A percentile compares a stretch with the other conserved stretches of the same genome.
Evolutionary conservation across 2,113 vertebrate genomes (phyloP).

Genomic region (Amblyopsis rosae): DNA sequence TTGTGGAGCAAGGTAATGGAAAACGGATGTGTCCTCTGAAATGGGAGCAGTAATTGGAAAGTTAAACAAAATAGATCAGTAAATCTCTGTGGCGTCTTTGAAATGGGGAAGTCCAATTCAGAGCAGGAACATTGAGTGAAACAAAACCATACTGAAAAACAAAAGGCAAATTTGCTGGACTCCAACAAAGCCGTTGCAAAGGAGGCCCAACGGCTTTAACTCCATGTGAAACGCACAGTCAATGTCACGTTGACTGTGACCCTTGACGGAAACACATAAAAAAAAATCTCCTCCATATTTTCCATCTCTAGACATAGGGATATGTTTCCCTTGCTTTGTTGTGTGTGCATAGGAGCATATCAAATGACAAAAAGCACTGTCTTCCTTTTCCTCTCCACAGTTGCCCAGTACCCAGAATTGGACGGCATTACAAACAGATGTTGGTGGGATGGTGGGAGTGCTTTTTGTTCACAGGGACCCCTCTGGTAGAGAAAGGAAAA

Average conservation of each 20-base stretch:
- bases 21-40: constrained; percentile 58
- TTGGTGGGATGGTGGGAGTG: constrained; percentile 32
- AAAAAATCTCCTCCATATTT: constrained; percentile 24
- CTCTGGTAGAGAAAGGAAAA: constrained; percentile 27
- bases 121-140: constrained; percentile 19
- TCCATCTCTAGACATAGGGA: constrained; percentile 27
- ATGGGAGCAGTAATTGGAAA: constrained; percentile 52
- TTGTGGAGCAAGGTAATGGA: constrained; percentile 62
- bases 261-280: constrained; percentile 26
- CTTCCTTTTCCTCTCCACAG: constrained; percentile 22
- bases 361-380: constrained; percentile 26
- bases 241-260: constrained; percentile 10
- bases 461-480: constrained; percentile 47
- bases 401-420: constrained; percentile 26
- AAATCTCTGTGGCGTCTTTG: constrained; percentile 52
- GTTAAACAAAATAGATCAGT: constrained; percentile 55
- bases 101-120: constrained; percentile 30
- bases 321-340: constrained; percentile 47
- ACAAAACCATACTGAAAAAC: constrained; percentile 22
- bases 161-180: constrained; percentile 6
- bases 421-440: constrained; percentile 69
- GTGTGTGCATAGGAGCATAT: constrained; percentile 49
- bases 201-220: not conserved
- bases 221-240: not conserved
- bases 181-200: not conserved